Evolutionary conservation across 1,140 invertebrate species (phyloP).

Genomic region (Brachionus manjavacas): DNA sequence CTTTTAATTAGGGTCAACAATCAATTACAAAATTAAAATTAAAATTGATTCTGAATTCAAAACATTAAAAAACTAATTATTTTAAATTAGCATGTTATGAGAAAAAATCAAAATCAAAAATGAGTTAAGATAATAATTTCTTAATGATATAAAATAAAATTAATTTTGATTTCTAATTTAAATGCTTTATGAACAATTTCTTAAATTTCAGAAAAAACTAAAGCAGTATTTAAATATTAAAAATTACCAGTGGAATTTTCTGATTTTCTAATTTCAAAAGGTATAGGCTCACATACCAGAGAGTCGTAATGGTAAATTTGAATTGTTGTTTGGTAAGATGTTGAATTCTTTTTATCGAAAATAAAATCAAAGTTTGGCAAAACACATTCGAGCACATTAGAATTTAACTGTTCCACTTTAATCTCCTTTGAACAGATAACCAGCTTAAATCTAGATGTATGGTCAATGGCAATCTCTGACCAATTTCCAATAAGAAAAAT

Average conservation of each 20-base stretch:
- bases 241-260: neutral
- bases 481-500: neutral
- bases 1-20: too few species aligned
- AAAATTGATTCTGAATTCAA: too few species aligned
- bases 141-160: too few species aligned
- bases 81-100: too few species aligned
- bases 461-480: neutral
- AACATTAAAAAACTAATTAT: too few species aligned
- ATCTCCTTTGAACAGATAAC: neutral
- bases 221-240: too few species aligned
- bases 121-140: too few species aligned
- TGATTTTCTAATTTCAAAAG: slow-evolving; percentile 3
- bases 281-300: neutral
- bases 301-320: neutral
- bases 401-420: neutral
- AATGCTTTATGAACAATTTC: too few species aligned
- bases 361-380: slow-evolving; percentile 15
- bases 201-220: too few species aligned
- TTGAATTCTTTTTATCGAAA: neutral
- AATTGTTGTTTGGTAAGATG: neutral
- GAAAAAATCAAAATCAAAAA: too few species aligned
- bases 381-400: slow-evolving; percentile 8
- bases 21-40: too few species aligned
- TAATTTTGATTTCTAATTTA: too few species aligned
- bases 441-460: neutral